Conservation (phyloP, 2,797 vertebrate species). For the Naso thynnoides region DNA sequence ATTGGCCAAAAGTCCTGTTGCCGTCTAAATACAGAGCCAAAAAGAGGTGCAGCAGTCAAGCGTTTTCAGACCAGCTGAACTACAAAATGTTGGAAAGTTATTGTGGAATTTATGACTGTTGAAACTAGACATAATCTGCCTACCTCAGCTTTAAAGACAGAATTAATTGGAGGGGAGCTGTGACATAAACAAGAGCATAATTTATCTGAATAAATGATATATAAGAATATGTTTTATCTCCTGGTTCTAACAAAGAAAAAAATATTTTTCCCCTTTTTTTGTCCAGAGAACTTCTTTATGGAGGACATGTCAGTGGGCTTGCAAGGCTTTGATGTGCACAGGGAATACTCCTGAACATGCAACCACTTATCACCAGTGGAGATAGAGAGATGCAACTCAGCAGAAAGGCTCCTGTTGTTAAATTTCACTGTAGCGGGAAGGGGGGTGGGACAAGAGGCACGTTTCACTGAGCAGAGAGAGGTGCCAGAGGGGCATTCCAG, state of each 20-base stretch:
- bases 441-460: conserved; percentile 18
- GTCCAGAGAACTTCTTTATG: background rate
- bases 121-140: no score
- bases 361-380: conserved; percentile 18
- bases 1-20: no score
- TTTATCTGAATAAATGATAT: background rate
- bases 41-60: no score
- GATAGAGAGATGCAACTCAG: conserved; percentile 55
- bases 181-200: background rate
- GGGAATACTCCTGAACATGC: conserved; percentile 20
- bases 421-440: conserved; percentile 36
- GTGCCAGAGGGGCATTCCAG: conserved; percentile 27
- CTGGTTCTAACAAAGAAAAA: background rate
- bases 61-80: no score
- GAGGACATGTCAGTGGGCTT: background rate
- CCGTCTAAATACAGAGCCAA: no score
- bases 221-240: no score
- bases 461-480: conserved; percentile 19
- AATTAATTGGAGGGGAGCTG: no score
- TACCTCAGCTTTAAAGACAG: no score
- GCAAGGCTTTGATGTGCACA: background rate
- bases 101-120: no score
- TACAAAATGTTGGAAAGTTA: no score
- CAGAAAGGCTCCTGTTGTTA: conserved; percentile 49
- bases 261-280: background rate